Base-by-base conservation (phyloP, 1,140 invertebrate species). In the Aphelenchoides besseyi region DNA sequence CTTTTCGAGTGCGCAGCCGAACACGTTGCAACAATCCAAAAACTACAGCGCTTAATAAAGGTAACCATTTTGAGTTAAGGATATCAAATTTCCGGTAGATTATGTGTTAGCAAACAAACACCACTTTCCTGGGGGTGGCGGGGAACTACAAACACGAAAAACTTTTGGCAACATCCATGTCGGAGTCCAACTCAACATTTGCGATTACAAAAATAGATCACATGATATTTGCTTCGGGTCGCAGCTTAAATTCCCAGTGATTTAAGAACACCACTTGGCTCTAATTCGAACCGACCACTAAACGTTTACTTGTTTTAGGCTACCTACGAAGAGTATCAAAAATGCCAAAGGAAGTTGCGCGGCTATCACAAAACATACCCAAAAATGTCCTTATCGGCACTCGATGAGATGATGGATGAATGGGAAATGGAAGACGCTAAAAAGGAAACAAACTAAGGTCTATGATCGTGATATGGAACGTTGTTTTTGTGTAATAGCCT, bases 41-140 rank as follows among this genome's bases (percentile, higher is more conserved):
- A 72, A 35, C 71, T 72, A 8, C 68, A 72, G 18, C 30, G 33
- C 1, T 28, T 72, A 16, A 72, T 72, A 18, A 72, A 74, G 71
- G 70, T 72, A 61, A 75, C 1, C 16, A n/a, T n/a, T n/a, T n/a
- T n/a, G n/a, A n/a, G n/a, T n/a, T n/a, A n/a, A n/a, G n/a, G n/a
- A n/a, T n/a, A n/a, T n/a, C n/a, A n/a, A n/a, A n/a, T n/a, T n/a
- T n/a, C n/a, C n/a, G n/a, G n/a, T n/a, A n/a, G n/a, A n/a, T n/a
- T n/a, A n/a, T n/a, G n/a, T n/a, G n/a, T n/a, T n/a, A n/a, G n/a
- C n/a, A n/a, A n/a, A n/a, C n/a, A n/a, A n/a, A n/a, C n/a, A n/a
- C n/a, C n/a, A n/a, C n/a, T n/a, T n/a, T n/a, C n/a, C n/a, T n/a
- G n/a, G n/a, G n/a, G n/a, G n/a, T n/a, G n/a, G n/a, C n/a, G n/a